Base-by-base conservation (phyloP, 2,888 invertebrate genomes). In the Caenorhabditis imperialis region DNA sequence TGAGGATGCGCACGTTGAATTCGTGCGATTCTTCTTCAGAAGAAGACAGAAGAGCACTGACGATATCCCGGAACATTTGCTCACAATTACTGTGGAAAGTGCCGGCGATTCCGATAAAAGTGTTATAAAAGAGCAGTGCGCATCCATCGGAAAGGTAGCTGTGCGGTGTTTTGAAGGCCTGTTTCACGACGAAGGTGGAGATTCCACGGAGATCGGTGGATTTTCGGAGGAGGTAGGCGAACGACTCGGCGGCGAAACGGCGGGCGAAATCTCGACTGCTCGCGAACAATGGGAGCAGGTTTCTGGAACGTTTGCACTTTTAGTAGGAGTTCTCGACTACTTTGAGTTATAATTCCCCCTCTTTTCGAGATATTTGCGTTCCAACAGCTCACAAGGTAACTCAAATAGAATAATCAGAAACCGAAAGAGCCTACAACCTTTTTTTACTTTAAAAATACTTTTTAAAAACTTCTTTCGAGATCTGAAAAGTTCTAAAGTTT, bases 231-330 rank as follows among this genome's bases (percentile, higher is more conserved):
- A 98, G 93, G 90, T 95, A 97, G 0, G 96, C 93, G 91, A 97
- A 96, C 89, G 95, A 94, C 90, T 97, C 96, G 0, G 95, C 94
- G 4, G 96, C 95, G 91, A 97, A 98, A 86, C 93, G 93, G 81
- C 93, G 93, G 22, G 97, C 92, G 88, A 95, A 94, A 75, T 92
- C 92, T 23, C 94, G 93, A 84, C 92, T 92, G n/a, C 91, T 90
- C 55, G 92, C 92, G 81, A 93, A 92, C 37, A 96, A 89, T 5
- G 96, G 89, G 1, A 77, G 50, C 20, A 85, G 76, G 4, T 81
- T 77, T 38, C 81, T 84, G 67, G n/a, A n/a, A n/a, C n/a, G n/a
- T n/a, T n/a, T n/a, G n/a, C n/a, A n/a, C n/a, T n/a, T n/a, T n/a
- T n/a, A n/a, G n/a, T n/a, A n/a, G n/a, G n/a, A n/a, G n/a, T n/a